Evolutionary conservation across 2,113 vertebrate genomes (phyloP), one percentile per base, ranked within the genome.

Genomic region (Podiceps cristatus): DNA sequence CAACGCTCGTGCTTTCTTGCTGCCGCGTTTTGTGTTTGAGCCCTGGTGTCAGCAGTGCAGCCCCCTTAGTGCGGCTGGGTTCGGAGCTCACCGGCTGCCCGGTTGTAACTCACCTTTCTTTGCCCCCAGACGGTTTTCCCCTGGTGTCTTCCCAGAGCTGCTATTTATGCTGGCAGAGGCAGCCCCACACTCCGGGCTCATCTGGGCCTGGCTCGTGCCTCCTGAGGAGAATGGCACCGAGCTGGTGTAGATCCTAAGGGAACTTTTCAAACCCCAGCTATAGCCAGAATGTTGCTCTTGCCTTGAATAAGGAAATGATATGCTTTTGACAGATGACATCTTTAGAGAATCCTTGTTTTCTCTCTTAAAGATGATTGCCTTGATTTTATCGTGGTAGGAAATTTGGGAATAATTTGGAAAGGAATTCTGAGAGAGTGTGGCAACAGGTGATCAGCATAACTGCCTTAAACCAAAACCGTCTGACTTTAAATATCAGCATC

Each of bases 391-490:
- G 3, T 23, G 55, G 8, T 49, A 35, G 47, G 66, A n/a, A 81
- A 76, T 33, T 52, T 10, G 44, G 52, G 45, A 79, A 14, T 28
- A 19, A 55, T 75, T 62, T 35, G 55, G 29, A 10, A 60, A 62
- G 62, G 49, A 5, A 23, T 50, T 71, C n/a, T 10, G 59, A 45
- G 59, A 40, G 56, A 20, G 20, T 4, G 3, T 40, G 64, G 63
- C 53, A n/a, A 2, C 20, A 59, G 17, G 20, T 2, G 5, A 13
- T 35, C 1, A 1, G 9, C 13, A 5, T 8, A 4, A 8, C 1
- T 6, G 25, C 77, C 88, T 53, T 0, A 2, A 52, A 44, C 69
- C 31, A 28, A 35, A 63, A 63, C 35, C 3, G 0, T 24, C 79
- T 93, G 66, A 1, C 24, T 22, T 49, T 13, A 18, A 24, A 18